phyloP scores from a whole-genome alignment of 2,888 invertebrate species.

The Mimas tiliae region DNA sequence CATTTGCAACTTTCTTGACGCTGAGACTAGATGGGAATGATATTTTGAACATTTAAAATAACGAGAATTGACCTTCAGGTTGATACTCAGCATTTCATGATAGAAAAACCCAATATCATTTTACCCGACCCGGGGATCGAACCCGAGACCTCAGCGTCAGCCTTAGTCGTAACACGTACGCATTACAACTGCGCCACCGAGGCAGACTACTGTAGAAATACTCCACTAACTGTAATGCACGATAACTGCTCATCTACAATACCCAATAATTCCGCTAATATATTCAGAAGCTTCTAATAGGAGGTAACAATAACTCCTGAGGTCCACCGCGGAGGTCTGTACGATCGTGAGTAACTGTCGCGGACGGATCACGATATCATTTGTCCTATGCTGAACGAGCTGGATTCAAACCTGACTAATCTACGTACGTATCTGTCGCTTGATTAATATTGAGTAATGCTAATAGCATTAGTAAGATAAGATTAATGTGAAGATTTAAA shows the following conservation, averaged over 20 bases:
- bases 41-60: too few species aligned
- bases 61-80: too few species aligned
- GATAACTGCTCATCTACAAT: neutral
- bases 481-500: neutral
- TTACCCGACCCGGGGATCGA: too few species aligned
- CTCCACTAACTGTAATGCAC: too few species aligned
- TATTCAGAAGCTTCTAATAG: slow-evolving; percentile 43
- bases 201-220: too few species aligned
- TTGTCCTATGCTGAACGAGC: slow-evolving; percentile 4
- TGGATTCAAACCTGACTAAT: slow-evolving; percentile 11
- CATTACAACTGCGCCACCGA: too few species aligned
- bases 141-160: too few species aligned
- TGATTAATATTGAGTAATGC: slow-evolving; percentile 16
- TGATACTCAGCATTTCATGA: too few species aligned
- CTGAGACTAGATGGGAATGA: too few species aligned
- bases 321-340: slow-evolving; percentile 47
- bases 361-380: slow-evolving; percentile 15
- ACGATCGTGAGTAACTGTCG: slow-evolving; percentile 22
- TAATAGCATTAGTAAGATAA: neutral
- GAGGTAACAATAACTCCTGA: slow-evolving; percentile 60
- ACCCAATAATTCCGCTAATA: neutral
- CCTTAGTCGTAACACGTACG: too few species aligned
- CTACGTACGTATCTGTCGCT: slow-evolving; percentile 6
- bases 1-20: too few species aligned
- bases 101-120: too few species aligned